Percentiles rank a stretch among this genome's conserved stretches.
Conservation (phyloP, 2,113 vertebrate genomes). For the Bothrops jararaca region DNA sequence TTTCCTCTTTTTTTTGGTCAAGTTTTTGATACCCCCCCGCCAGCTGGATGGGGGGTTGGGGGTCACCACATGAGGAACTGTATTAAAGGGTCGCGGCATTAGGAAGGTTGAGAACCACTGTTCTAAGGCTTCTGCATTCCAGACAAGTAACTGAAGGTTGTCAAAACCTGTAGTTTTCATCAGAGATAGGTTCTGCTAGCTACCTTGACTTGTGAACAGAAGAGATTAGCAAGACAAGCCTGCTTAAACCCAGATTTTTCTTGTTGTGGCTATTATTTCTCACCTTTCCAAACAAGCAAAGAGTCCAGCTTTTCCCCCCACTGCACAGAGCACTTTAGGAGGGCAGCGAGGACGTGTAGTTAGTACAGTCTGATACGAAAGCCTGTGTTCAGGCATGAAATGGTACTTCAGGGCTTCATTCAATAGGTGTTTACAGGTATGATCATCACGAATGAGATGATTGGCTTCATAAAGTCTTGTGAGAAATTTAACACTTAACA, state of each 20-base stretch:
- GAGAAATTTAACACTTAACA: conserved; percentile 96
- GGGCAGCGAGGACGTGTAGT: conserved; percentile 90
- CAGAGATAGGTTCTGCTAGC: background rate
- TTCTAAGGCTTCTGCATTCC: background rate
- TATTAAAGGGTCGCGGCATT: too few relatives aligned
- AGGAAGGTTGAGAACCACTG: too few relatives aligned
- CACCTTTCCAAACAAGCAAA: conserved; percentile 96
- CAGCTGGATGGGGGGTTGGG: too few relatives aligned
- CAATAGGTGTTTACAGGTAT: conserved; percentile 93
- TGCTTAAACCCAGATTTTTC: too few relatives aligned
- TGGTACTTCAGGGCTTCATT: conserved; percentile 98
- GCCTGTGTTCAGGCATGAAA: conserved; percentile 97
- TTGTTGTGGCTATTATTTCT: background rate
- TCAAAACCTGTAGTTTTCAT: background rate
- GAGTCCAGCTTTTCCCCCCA: conserved; percentile 94
- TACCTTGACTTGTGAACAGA: background rate
- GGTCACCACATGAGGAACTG: too few relatives aligned
- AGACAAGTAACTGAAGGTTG: background rate
- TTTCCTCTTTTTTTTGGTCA: too few relatives aligned
- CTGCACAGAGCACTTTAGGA: conserved; percentile 93
- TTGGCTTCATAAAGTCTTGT: conserved; percentile 96
- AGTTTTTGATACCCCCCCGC: too few relatives aligned
- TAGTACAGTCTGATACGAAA: conserved; percentile 91
- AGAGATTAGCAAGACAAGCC: background rate
- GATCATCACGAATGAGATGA: conserved; percentile 96